Conservation (phyloP, 2,888 invertebrate species). For the Netelia fuscicornis region DNA sequence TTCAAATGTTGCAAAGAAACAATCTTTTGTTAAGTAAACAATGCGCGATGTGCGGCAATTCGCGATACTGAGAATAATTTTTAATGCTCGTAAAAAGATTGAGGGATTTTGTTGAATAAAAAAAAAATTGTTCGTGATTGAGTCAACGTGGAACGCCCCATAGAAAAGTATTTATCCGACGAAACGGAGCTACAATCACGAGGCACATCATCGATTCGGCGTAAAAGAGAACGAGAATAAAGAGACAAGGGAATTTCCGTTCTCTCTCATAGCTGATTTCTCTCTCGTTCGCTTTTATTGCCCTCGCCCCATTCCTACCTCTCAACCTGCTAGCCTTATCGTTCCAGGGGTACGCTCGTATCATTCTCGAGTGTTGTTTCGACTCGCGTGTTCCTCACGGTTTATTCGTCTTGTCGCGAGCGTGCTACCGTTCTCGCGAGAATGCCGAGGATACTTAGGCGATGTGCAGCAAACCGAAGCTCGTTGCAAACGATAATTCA, state of each 20-base stretch:
- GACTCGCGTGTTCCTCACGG: neutral
- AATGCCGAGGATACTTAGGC: neutral
- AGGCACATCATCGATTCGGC: constrained; percentile 66
- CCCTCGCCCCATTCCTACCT: constrained; percentile 32
- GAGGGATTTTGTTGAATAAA: neutral
- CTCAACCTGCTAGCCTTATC: too few relatives aligned
- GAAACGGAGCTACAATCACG: constrained; percentile 61
- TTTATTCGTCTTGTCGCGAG: constrained; percentile 24
- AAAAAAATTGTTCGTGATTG: neutral
- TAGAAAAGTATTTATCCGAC: constrained; percentile 21
- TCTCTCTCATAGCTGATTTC: constrained; percentile 13
- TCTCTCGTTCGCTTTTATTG: constrained; percentile 59
- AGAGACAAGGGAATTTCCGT: constrained; percentile 1
- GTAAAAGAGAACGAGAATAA: constrained; percentile 54
- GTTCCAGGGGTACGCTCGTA: constrained; percentile 18
- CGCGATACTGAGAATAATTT: too few relatives aligned
- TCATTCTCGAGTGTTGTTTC: constrained; percentile 37
- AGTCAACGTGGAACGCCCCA: neutral
- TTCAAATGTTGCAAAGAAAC: too few relatives aligned
- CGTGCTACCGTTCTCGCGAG: neutral
- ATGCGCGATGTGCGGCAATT: too few relatives aligned
- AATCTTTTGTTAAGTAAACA: too few relatives aligned
- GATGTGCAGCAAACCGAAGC: neutral
- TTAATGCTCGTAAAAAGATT: too few relatives aligned
- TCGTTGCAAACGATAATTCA: neutral